A percentile compares a stretch with the other conserved stretches of the same genome.
Conservation (phyloP, 2,113 vertebrate species). For the Marcusenius ussheri region DNA sequence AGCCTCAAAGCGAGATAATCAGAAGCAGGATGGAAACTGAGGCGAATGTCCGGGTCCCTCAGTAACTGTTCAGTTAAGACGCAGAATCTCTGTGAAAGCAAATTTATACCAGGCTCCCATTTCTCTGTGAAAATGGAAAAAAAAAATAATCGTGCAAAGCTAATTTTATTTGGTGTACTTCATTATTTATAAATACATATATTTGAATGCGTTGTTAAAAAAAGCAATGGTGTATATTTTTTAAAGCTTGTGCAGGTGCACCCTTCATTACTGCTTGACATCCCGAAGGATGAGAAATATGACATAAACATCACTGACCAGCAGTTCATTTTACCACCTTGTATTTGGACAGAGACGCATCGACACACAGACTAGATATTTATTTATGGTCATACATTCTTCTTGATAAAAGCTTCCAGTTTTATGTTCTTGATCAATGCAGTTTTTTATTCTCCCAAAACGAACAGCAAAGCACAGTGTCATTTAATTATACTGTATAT, state of each 20-base stretch:
- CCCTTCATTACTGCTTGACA: not conserved
- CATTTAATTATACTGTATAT: not conserved
- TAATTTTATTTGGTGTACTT: not conserved
- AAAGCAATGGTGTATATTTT: not conserved
- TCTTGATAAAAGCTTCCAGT: not conserved
- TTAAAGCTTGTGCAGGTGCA: not conserved
- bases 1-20: slow-evolving; percentile 48
- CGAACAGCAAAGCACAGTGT: not conserved
- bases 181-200: not conserved
- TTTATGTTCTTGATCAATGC: not conserved
- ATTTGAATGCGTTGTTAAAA: not conserved
- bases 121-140: slow-evolving; percentile 42
- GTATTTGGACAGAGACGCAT: not conserved
- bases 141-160: not conserved
- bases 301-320: not conserved
- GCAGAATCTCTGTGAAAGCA: slow-evolving; percentile 56
- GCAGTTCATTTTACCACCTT: not conserved
- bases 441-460: not conserved
- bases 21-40: not conserved
- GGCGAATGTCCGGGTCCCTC: slow-evolving; percentile 25
- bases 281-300: not conserved
- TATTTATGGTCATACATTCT: not conserved
- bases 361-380: not conserved
- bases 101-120: slow-evolving; percentile 62
- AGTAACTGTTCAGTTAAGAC: slow-evolving; percentile 48